Evolutionary conservation across 2,113 vertebrate genomes (phyloP), one percentile per base, ranked within the genome.

Genomic region (Camelus bactrianus): DNA sequence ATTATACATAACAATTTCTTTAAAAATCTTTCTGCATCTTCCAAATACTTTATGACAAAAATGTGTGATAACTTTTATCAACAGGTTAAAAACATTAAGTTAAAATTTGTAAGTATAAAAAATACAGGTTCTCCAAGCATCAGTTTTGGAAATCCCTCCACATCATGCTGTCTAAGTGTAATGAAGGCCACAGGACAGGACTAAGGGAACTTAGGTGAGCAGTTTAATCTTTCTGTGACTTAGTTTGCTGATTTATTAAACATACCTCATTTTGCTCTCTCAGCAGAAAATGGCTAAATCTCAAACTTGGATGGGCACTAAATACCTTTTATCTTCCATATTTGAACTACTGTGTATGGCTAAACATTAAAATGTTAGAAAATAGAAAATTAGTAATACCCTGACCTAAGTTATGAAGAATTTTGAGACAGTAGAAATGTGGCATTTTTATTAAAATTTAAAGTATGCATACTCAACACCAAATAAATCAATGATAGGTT

Each of bases 401-500:
- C 58, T 92, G 60, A 92, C 81, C 85, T 56, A 82, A 83, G 52
- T 80, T 93, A 81, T 95, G 56, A 97, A 94, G 62, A 58, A 96
- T 95, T 91, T 91, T 72, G 62, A 96, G 95, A 82, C 2, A 82
- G 69, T 42, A 79, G 67, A 89, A 96, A 97, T 50, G 46, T 92
- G 91, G 70, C 30, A 3, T 70, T 84, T 93, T 98, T 98, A 98
- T 97, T 98, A 97, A 96, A 97, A 70, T 85, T 95, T 91, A 98
- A 97, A 97, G 97, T 95, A 97, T 73, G 67, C 80, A 94, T 84
- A 97, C 86, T 97, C 58, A 96, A 95, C 62, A 81, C 80, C 82
- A 94, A 98, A 95, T 97, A 98, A 98, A 97, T 96, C 94, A 97
- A 73, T 96, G 85, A 19, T 60, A 38, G 65, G 19, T 97, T 98